Evolutionary conservation across 1,140 invertebrate species (phyloP), one percentile per base, ranked within the genome.

Genomic region (Drosophila seguyi): DNA sequence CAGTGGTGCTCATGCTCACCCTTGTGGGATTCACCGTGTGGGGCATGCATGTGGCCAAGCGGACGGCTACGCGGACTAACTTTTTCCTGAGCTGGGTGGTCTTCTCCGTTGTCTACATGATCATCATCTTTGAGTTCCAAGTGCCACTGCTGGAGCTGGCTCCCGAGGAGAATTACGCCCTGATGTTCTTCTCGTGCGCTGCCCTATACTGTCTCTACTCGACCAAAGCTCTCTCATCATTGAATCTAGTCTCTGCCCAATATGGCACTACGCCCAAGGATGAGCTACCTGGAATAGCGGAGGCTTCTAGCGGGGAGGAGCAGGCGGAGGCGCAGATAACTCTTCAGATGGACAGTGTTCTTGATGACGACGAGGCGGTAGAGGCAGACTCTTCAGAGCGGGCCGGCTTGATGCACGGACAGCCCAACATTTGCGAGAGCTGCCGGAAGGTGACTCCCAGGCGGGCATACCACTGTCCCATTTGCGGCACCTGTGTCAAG

Each of bases 71-170:
- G 22, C 83, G 81, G 4, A 93, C 93, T 0, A 90, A 86, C 13
- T 93, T 94, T 72, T 94, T 93, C 66, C 73, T 90, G 16, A 84
- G 93, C 39, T 94, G 93, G 93, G 76, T 91, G 11, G 45, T 93
- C 13, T 91, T 90, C 22, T 94, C 94, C 0, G 61, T 92, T 6
- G 16, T 92, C 7, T 92, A 92, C 29, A 79, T 93, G 63, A 79
- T 91, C 8, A 29, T 92, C 6, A 72, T 93, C 14, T 93, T 93
- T 57, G 91, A 94, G 75, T 72, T 83, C 14, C 82, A 86, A 29
- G 91, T 93, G 3, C 91, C 91, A 8, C 65, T 93, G 27, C 62
- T 94, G 29, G 93, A 94, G 56, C 88, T 94, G n/a, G 56, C 92
- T n/a, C 91, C 90, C 1, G 86, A 93, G 53, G 94, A 94, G 76